A percentile compares a stretch with the other conserved stretches of the same genome.
phyloP scores from a whole-genome alignment of 2,113 vertebrate species.

The Catharus fuscescens region DNA sequence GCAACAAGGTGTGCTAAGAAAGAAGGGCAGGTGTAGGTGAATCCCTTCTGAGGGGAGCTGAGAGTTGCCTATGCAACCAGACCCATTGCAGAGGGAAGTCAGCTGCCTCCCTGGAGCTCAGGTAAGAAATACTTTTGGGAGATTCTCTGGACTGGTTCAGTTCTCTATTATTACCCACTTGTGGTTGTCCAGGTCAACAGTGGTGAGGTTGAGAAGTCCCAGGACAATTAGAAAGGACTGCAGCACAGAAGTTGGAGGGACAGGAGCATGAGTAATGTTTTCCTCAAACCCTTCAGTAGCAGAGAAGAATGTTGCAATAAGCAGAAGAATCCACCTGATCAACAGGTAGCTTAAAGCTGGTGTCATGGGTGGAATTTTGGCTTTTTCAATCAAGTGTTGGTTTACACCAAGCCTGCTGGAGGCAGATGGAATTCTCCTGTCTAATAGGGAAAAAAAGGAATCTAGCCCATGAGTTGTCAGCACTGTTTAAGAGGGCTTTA shows the following conservation, averaged over 20 bases:
- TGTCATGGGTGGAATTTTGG: neutral
- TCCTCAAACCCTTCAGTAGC: neutral
- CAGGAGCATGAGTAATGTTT: neutral
- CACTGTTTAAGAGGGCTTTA: neutral
- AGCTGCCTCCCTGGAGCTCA: neutral
- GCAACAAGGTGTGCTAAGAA: neutral
- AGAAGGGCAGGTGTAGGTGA: neutral
- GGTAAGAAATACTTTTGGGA: neutral
- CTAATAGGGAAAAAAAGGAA: neutral
- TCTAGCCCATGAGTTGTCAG: neutral
- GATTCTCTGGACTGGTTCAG: neutral
- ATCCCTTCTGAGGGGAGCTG: neutral
- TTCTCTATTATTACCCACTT: neutral
- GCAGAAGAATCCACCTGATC: neutral
- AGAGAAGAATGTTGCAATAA: neutral
- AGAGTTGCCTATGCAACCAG: no score
- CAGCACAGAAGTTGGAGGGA: neutral
- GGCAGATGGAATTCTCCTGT: neutral
- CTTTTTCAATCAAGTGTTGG: neutral
- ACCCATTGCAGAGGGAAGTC: neutral
- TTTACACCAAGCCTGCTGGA: neutral
- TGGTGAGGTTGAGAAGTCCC: neutral
- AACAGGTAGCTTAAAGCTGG: neutral
- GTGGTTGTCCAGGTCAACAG: neutral
- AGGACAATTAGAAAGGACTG: neutral